A percentile compares a stretch with the other conserved stretches of the same genome.
Conservation (phyloP, 2,888 invertebrate species). For the Microctonus brassicae region DNA sequence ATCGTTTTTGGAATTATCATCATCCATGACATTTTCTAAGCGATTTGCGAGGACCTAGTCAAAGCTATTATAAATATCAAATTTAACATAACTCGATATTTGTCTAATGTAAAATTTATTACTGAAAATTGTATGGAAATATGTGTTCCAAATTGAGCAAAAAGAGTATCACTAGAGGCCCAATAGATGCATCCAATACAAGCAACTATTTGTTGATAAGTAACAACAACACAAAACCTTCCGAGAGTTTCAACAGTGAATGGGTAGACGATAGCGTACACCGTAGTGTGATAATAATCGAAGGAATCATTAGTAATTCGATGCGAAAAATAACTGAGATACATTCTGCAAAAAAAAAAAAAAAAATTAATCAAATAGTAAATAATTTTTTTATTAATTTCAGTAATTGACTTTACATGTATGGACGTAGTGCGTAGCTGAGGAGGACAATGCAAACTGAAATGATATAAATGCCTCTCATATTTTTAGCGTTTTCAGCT, state of each 20-base stretch:
- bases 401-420: too few relatives aligned
- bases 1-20: not conserved
- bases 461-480: not conserved
- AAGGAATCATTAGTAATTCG: too few relatives aligned
- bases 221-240: not conserved
- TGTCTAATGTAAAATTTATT: not conserved
- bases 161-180: constrained; percentile 16
- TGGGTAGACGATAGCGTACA: not conserved
- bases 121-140: constrained; percentile 13
- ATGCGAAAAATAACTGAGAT: too few relatives aligned
- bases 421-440: too few relatives aligned
- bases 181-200: not conserved
- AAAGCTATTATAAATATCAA: not conserved
- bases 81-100: not conserved
- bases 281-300: too few relatives aligned
- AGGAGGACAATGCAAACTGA: too few relatives aligned
- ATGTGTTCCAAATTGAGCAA: constrained; percentile 17
- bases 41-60: not conserved
- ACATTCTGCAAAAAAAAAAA: too few relatives aligned
- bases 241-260: not conserved
- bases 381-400: too few relatives aligned
- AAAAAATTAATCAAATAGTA: too few relatives aligned
- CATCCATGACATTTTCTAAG: not conserved
- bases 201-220: not conserved
- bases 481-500: not conserved